Conservation (phyloP, 1,140 invertebrate genomes). For the Steinernema khuongi region DNA sequence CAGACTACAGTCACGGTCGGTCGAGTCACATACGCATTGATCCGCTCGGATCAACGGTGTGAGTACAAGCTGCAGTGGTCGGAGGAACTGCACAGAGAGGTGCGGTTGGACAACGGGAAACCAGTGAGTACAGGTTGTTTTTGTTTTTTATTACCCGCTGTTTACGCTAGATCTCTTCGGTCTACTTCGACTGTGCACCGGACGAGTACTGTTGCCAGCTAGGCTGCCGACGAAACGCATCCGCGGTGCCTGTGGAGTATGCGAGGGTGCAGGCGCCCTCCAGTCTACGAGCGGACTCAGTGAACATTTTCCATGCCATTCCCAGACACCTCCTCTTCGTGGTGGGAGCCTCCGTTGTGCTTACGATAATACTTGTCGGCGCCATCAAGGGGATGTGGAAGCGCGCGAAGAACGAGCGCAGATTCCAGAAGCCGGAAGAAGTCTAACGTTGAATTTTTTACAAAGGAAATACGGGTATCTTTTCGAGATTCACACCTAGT, state of each 20-base stretch:
- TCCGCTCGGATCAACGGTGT: not conserved
- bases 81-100: not conserved
- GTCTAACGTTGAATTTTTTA: not conserved
- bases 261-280: not conserved
- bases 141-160: not conserved
- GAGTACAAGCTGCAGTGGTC: constrained; percentile 3
- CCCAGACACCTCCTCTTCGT: not conserved
- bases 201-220: constrained; percentile 2
- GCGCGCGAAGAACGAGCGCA: not conserved
- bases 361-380: not conserved
- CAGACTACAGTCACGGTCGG: not conserved
- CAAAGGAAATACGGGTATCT: not conserved
- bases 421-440: not conserved
- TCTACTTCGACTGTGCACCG: not conserved
- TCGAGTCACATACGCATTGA: not conserved
- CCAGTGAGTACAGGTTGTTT: not conserved
- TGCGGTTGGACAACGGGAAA: not conserved
- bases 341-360: not conserved
- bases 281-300: not conserved
- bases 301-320: not conserved
- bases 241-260: not conserved
- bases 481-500: not conserved
- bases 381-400: not conserved
- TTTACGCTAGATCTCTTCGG: not conserved
- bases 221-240: not conserved